A percentile compares a stretch with the other conserved stretches of the same genome.
These are phyloP conservation scores for Anastrepha ludens DNA, from an alignment of 1,140 invertebrate species.

Conservation along the genomic window DNA sequence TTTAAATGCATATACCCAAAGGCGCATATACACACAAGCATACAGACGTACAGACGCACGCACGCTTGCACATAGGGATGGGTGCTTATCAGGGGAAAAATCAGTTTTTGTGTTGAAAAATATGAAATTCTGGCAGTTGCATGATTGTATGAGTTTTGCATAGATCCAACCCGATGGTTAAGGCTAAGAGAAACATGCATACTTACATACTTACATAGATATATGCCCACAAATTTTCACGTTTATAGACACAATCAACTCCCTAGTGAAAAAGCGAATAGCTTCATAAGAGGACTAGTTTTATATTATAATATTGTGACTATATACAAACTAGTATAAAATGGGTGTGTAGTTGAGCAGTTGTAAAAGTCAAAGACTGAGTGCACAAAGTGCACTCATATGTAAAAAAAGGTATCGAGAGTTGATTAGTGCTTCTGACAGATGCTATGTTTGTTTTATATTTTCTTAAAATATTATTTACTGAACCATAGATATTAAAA, in stretches of 20 bases:
- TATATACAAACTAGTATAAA: too few relatives aligned
- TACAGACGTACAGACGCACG: not conserved
- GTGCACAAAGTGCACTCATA: too few relatives aligned
- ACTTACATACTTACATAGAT: not conserved
- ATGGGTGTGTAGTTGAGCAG: too few relatives aligned
- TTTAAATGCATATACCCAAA: not conserved
- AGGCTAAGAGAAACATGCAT: not conserved
- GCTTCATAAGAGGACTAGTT: not conserved
- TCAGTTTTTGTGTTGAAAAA: not conserved
- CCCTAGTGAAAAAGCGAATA: not conserved
- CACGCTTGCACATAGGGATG: not conserved
- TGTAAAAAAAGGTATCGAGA: too few relatives aligned
- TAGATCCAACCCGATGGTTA: not conserved
- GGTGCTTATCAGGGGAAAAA: not conserved
- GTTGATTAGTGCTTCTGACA: too few relatives aligned
- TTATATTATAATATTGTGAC: too few relatives aligned
- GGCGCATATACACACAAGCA: not conserved
- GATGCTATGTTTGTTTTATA: too few relatives aligned
- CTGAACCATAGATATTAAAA: too few relatives aligned
- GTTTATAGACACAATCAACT: not conserved
- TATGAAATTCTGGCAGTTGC: constrained; percentile 5
- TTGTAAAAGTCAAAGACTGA: too few relatives aligned
- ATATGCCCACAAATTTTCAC: not conserved
- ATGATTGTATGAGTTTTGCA: not conserved
- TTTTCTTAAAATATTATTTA: too few relatives aligned